A percentile compares a stretch with the other conserved stretches of the same genome.
Evolutionary conservation across 2,113 vertebrate genomes (phyloP).

Genomic region (Catharus minimus): DNA sequence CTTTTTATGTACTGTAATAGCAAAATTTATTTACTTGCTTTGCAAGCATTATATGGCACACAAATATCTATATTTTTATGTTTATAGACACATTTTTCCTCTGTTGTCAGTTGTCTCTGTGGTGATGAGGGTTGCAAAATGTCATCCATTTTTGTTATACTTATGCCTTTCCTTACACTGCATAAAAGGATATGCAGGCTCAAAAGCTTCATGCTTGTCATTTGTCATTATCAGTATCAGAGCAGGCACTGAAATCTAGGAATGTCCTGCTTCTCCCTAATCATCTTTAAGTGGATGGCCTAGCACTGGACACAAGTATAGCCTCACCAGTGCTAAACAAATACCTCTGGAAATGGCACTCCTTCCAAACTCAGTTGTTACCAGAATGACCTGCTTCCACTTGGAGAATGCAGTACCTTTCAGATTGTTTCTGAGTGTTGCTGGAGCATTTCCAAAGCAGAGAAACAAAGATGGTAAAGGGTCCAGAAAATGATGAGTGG

Average conservation of each 20-base stretch:
- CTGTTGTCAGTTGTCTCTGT: background rate
- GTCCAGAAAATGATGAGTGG: background rate
- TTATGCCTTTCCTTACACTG: background rate
- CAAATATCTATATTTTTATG: background rate
- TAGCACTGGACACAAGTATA: background rate
- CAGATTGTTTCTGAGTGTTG: background rate
- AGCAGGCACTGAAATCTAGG: background rate
- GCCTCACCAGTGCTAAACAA: background rate
- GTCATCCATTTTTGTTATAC: background rate
- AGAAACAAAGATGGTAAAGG: background rate
- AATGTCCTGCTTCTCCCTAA: background rate
- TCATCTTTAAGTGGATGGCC: background rate
- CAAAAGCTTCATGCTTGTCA: background rate
- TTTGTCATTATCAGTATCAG: background rate
- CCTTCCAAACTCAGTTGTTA: background rate
- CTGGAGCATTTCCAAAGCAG: background rate
- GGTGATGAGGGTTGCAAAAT: background rate
- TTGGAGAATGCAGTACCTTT: background rate
- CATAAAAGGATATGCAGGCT: background rate
- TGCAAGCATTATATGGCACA: conserved; percentile 3
- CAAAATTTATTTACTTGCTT: conserved; percentile 29
- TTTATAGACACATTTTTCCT: background rate
- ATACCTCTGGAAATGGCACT: background rate
- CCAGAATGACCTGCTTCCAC: background rate
- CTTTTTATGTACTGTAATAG: conserved; percentile 47